phyloP scores from a whole-genome alignment of 2,888 invertebrate species.

The Metellina segmentata region DNA sequence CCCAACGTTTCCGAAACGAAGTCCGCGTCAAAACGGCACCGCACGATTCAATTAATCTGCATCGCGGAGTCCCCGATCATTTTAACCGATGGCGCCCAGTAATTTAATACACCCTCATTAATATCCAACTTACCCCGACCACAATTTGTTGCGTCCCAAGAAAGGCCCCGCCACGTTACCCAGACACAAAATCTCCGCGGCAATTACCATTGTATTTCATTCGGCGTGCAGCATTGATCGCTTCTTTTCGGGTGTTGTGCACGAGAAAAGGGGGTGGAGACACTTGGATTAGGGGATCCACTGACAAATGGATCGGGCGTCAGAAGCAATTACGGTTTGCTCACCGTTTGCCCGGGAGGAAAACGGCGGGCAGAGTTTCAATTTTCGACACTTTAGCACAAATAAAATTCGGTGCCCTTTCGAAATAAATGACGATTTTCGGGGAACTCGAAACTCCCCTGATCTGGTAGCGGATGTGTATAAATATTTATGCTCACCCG shows the following conservation, averaged over 20 bases:
- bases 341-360: neutral
- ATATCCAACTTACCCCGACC: too few species aligned
- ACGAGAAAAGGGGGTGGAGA: constrained; percentile 2
- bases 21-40: too few species aligned
- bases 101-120: too few species aligned
- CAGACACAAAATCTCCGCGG: neutral
- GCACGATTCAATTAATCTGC: too few species aligned
- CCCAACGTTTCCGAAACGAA: too few species aligned
- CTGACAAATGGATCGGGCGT: constrained; percentile 64
- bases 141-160: neutral
- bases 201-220: constrained; percentile 21
- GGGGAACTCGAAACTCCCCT: constrained; percentile 38
- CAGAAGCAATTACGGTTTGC: constrained; percentile 54
- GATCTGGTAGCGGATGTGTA: neutral
- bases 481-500: constrained; percentile 43
- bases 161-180: too few species aligned
- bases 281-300: constrained; percentile 11
- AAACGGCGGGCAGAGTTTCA: constrained; percentile 29
- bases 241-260: constrained; percentile 29
- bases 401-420: constrained; percentile 52
- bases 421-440: constrained; percentile 53
- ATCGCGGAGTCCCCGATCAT: too few species aligned
- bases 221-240: constrained; percentile 47
- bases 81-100: too few species aligned
- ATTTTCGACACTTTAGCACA: constrained; percentile 54